Conservation (phyloP, 2,113 vertebrate species). For the Irena cyanogastra region DNA sequence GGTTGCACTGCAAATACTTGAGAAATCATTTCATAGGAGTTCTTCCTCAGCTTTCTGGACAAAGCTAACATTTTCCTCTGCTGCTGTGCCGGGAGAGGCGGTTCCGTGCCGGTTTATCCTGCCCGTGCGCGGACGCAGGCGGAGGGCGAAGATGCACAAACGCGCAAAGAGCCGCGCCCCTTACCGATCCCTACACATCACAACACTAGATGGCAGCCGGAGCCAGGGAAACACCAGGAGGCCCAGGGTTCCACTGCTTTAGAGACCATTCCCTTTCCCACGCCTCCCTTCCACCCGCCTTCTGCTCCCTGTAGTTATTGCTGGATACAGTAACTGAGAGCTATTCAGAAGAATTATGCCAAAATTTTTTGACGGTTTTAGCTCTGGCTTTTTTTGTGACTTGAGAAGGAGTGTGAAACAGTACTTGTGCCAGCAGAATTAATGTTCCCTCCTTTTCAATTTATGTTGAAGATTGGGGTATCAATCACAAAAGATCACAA, state of each 20-base stretch:
- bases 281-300: not conserved
- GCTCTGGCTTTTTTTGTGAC: not conserved
- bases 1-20: not conserved
- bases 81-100: not conserved
- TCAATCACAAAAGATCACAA: not conserved
- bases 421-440: not conserved
- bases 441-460: not conserved
- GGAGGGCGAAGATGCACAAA: accelerated
- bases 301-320: not conserved
- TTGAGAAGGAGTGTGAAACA: not conserved
- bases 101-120: accelerated
- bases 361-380: not conserved
- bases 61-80: not conserved
- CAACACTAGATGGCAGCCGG: slow-evolving; percentile 36
- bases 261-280: accelerated
- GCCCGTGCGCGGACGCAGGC: accelerated
- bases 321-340: not conserved
- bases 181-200: not conserved
- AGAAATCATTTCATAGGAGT: not conserved
- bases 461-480: not conserved
- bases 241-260: accelerated
- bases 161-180: not conserved
- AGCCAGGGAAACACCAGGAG: not conserved
- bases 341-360: not conserved
- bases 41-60: not conserved